Evolutionary conservation across 1,140 invertebrate species (phyloP).

Genomic region (Bombus cullumanus): DNA sequence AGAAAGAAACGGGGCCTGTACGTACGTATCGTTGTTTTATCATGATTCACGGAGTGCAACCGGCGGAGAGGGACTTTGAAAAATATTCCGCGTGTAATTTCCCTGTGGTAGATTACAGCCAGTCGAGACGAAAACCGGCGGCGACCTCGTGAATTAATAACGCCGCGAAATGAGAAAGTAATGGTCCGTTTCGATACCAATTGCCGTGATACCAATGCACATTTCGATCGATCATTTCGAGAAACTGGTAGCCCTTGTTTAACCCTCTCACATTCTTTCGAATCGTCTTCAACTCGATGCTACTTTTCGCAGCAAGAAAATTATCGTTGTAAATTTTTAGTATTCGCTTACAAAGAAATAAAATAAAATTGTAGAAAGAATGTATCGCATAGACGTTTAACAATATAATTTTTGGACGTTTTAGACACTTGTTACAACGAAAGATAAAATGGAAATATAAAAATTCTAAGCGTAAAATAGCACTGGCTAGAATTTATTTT

Average conservation of each 20-base stretch:
- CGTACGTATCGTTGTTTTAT: neutral
- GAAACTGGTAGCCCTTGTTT: constrained; percentile 30
- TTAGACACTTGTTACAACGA: too few relatives aligned
- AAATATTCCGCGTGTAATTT: neutral
- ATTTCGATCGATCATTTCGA: constrained; percentile 42
- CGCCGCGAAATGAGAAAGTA: constrained; percentile 51
- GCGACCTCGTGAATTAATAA: constrained; percentile 46
- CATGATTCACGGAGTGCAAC: neutral
- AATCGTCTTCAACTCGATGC: neutral
- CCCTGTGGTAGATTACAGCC: neutral
- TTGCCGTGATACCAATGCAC: constrained; percentile 26
- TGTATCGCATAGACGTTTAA: too few relatives aligned
- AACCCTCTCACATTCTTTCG: neutral
- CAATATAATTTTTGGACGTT: too few relatives aligned
- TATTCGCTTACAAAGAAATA: too few relatives aligned
- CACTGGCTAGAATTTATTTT: too few relatives aligned
- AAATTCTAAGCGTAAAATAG: too few relatives aligned
- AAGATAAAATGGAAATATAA: too few relatives aligned
- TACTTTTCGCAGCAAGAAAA: too few relatives aligned
- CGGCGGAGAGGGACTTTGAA: neutral
- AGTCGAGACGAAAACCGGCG: neutral
- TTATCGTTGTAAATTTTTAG: too few relatives aligned
- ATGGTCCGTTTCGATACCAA: constrained; percentile 9
- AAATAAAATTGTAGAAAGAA: too few relatives aligned
- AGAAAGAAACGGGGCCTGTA: neutral